Conservation (phyloP, 2,797 vertebrate species). For the Oceanodroma leucorhoa region DNA sequence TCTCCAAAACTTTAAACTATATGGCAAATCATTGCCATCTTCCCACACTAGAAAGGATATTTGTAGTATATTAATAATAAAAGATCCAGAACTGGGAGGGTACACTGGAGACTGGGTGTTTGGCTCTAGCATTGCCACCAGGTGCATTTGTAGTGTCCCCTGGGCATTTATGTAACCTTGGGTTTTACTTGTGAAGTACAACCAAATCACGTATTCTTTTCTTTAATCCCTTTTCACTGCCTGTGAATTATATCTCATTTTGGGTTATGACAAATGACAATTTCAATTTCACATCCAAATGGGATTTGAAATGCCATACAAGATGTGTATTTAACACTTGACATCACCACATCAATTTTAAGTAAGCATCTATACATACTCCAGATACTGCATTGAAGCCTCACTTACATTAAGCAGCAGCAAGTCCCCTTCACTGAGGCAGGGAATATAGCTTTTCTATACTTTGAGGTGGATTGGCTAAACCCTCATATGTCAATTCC, state of each 20-base stretch:
- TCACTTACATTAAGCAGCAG: neutral
- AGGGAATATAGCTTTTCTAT: neutral
- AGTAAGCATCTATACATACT: neutral
- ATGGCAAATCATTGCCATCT: neutral
- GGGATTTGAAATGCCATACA: conserved; percentile 51
- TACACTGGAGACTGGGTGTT: neutral
- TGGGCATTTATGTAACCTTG: neutral
- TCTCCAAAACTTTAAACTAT: neutral
- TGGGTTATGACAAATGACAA: conserved; percentile 62
- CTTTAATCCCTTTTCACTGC: neutral
- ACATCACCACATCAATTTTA: conserved; percentile 66
- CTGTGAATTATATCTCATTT: neutral
- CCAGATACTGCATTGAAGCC: neutral
- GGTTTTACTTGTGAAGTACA: neutral
- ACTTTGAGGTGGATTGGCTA: neutral
- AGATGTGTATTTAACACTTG: conserved; percentile 72
- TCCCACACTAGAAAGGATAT: neutral
- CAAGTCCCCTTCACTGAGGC: neutral
- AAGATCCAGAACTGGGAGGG: neutral
- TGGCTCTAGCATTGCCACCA: neutral
- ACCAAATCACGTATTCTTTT: neutral
- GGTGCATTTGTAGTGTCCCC: conserved; percentile 37
- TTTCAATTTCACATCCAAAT: conserved; percentile 76
- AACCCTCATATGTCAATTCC: neutral
- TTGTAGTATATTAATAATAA: neutral